Evolutionary conservation across 2,888 invertebrate species (phyloP), one percentile per base, ranked within the genome.

Genomic region (Cephus runcator): DNA sequence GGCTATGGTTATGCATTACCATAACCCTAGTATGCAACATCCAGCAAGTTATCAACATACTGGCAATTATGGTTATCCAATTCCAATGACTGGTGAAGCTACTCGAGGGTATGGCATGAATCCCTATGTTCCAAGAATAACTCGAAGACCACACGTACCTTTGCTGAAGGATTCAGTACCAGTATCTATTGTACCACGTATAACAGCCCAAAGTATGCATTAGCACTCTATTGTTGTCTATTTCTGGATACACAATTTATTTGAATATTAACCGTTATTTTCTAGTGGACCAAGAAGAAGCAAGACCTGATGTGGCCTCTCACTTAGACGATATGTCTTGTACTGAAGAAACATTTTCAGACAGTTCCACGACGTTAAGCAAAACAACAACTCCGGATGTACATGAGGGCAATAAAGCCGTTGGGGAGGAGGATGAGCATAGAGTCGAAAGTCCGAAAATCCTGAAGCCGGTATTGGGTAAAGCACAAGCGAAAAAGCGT

Each of bases 401-500:
- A 34, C 89, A 88, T 34, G 90, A 90, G 12, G 87, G 87, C 36
- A 83, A 82, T n/a, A 88, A 85, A 80, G 86, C 30, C 81, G 69
- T 56, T 68, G 40, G 81, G 23, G 87, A 86, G 78, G 84, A 83
- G 74, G 87, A 87, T 81, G 83, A 83, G n/a, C 82, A 81, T 9
- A 87, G 85, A 73, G 81, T 86, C 34, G 89, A 89, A 77, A 88
- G 88, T 78, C 88, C 89, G 11, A 90, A 88, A 81, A 78, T 88
- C 34, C 82, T 86, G 23, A 91, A 91, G 78, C 91, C 91, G 11
- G 91, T 91, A 2, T 83, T 91, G 78, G 91, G 91, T 33, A 91
- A 90, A 84, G 82, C 89, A 34, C 91, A 91, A 83, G 91, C 91
- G 0, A 91, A 91, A 81, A 91, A 91, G 75, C 85, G 91, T 73